A percentile compares a stretch with the other conserved stretches of the same genome.
These are phyloP conservation scores for Cancer borealis DNA, from an alignment of 2,888 invertebrate species.

Conservation along the genomic window DNA sequence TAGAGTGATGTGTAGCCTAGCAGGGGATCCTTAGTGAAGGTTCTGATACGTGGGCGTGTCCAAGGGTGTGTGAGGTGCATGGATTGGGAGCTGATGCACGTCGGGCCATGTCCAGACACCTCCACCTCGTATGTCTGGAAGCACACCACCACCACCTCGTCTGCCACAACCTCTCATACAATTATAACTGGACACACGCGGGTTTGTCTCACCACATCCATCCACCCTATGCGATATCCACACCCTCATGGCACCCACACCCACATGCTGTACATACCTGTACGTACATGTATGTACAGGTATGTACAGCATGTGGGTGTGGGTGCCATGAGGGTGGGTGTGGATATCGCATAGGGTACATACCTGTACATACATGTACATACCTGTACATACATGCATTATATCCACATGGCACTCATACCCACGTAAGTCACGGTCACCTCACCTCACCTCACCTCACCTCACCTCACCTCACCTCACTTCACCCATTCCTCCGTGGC, in stretches of 20 bases:
- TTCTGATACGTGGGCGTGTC: neutral
- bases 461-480: neutral
- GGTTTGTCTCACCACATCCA: slow-evolving; percentile 51
- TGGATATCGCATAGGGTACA: neutral
- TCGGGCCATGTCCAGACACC: neutral
- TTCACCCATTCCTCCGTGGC: neutral
- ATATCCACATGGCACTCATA: neutral
- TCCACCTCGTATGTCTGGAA: slow-evolving; percentile 30
- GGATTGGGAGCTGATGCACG: neutral
- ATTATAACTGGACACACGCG: slow-evolving; percentile 68
- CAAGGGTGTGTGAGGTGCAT: neutral
- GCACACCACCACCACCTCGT: neutral
- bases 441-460: neutral
- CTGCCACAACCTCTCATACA: slow-evolving; percentile 66
- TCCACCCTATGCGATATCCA: neutral
- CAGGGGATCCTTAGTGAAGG: neutral
- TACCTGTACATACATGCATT: neutral
- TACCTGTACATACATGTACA: neutral
- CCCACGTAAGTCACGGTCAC: neutral
- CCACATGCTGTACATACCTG: neutral
- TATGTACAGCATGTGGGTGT: neutral
- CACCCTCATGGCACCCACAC: slow-evolving; percentile 10
- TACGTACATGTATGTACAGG: neutral
- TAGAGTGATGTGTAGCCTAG: neutral
- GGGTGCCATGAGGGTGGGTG: neutral